phyloP scores from a whole-genome alignment of 1,140 invertebrate genomes.

The Bicyclus anynana region DNA sequence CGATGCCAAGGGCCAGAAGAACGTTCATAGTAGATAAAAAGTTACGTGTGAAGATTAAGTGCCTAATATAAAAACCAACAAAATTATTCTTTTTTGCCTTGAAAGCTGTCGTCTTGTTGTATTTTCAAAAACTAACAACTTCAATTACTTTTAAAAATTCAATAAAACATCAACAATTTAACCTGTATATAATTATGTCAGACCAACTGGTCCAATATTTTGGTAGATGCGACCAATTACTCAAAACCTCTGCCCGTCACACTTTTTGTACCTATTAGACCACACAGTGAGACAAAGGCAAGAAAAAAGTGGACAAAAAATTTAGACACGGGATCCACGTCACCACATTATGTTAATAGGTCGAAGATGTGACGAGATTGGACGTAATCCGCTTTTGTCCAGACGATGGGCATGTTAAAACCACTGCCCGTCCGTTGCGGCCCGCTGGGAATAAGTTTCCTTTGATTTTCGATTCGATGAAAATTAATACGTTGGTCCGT shows the following conservation, averaged over 20 bases:
- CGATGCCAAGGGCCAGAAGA: too few species aligned
- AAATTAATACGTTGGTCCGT: conserved; percentile 58
- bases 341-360: conserved; percentile 65
- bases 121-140: too few species aligned
- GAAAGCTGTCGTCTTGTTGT: too few species aligned
- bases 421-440: conserved; percentile 25
- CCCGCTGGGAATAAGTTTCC: conserved; percentile 47
- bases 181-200: too few species aligned
- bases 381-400: conserved; percentile 69
- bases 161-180: too few species aligned
- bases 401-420: conserved; percentile 54
- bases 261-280: conserved; percentile 25
- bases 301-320: conserved; percentile 47
- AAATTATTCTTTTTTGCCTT: too few species aligned
- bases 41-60: too few species aligned
- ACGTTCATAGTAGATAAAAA: too few species aligned
- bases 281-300: conserved; percentile 41
- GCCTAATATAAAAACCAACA: too few species aligned
- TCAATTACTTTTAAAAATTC: too few species aligned
- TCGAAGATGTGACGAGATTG: conserved; percentile 59
- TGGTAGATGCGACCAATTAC: not conserved
- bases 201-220: not conserved
- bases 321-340: conserved; percentile 40
- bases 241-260: not conserved
- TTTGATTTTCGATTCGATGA: conserved; percentile 70